Evolutionary conservation across 2,113 vertebrate genomes (phyloP).

Genomic region (Hemichromis elongatus): DNA sequence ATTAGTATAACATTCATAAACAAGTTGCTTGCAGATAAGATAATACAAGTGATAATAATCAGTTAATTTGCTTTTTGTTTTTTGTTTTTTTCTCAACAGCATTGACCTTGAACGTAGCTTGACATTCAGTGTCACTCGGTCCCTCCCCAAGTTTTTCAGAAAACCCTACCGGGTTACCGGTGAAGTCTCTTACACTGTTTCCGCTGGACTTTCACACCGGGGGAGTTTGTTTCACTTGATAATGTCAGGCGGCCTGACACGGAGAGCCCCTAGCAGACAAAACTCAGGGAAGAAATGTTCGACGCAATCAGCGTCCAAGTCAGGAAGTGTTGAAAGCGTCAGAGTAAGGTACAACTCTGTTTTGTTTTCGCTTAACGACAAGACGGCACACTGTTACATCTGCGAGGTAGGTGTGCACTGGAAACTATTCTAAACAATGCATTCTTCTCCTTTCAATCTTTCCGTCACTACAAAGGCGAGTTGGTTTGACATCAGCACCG

Average conservation of each 20-base stretch:
- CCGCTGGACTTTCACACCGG: background rate
- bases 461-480: background rate
- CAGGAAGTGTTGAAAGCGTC: background rate
- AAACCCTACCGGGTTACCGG: background rate
- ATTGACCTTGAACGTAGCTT: background rate
- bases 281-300: background rate
- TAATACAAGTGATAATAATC: background rate
- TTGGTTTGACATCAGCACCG: background rate
- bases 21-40: background rate
- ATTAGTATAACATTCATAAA: background rate
- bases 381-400: background rate
- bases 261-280: background rate
- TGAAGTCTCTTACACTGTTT: background rate
- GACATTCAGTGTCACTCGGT: background rate
- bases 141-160: background rate
- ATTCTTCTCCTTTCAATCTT: background rate
- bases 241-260: background rate
- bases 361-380: background rate
- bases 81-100: no score
- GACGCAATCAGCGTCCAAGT: accelerated
- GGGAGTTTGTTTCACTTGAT: background rate
- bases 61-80: background rate
- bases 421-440: background rate
- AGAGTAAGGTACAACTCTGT: background rate
- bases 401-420: background rate